Percentiles rank a stretch among this genome's conserved stretches.
phyloP scores from a whole-genome alignment of 2,113 vertebrate genomes.

The Pitta sordida region DNA sequence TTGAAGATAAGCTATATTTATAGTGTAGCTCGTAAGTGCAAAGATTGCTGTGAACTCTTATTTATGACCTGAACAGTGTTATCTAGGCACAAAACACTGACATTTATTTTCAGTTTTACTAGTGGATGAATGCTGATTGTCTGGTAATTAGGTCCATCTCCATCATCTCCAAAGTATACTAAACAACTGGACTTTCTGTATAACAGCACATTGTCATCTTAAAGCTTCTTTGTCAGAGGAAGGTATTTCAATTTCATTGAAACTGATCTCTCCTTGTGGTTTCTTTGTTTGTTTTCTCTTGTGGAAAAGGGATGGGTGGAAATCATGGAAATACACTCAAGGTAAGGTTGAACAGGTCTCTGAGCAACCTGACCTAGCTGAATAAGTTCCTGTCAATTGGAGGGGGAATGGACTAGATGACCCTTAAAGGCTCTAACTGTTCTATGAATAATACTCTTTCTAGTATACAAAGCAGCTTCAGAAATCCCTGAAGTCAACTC shows the following conservation, averaged over 20 bases:
- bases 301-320: not conserved
- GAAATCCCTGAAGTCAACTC: not conserved
- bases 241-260: not conserved
- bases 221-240: not conserved
- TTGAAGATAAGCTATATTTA: constrained; percentile 22
- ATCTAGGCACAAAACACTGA: not conserved
- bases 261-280: not conserved
- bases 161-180: not conserved
- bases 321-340: not conserved
- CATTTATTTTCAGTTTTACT: not conserved
- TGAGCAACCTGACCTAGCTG: not conserved
- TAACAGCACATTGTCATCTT: not conserved
- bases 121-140: not conserved
- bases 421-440: not conserved
- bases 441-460: not conserved
- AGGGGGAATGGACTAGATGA: not conserved
- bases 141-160: not conserved
- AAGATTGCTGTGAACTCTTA: not conserved
- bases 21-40: not conserved
- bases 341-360: not conserved
- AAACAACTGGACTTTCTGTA: not conserved
- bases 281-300: not conserved
- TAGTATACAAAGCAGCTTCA: not conserved
- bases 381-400: not conserved
- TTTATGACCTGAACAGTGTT: not conserved